Evolutionary conservation across 2,888 invertebrate genomes (phyloP).

Genomic region (Tenthredo livida): DNA sequence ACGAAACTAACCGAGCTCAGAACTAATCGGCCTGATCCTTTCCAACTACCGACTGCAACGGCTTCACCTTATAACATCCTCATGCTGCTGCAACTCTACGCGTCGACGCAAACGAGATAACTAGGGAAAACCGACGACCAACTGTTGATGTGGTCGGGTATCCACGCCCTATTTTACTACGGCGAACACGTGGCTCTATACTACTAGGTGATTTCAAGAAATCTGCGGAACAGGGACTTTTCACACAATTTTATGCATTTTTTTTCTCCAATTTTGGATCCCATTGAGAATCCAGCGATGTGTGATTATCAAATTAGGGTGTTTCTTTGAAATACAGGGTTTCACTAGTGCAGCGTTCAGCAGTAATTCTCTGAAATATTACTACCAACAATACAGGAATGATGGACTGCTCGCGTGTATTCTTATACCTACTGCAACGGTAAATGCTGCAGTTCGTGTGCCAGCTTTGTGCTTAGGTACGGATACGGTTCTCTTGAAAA

Average conservation of each 20-base stretch:
- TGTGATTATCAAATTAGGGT: background rate
- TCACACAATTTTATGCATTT: background rate
- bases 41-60: background rate
- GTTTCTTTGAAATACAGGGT: background rate
- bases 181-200: conserved; percentile 10
- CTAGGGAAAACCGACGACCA: conserved; percentile 18
- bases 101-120: conserved; percentile 33
- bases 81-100: background rate
- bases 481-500: background rate
- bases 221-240: background rate
- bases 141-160: conserved; percentile 14
- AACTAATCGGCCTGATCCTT: background rate
- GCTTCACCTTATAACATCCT: background rate
- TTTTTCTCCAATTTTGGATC: background rate
- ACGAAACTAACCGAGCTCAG: background rate
- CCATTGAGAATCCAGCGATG: background rate
- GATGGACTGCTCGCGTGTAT: background rate
- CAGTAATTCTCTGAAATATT: background rate
- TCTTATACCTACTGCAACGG: background rate
- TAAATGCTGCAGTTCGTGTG: background rate
- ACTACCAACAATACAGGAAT: background rate
- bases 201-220: background rate
- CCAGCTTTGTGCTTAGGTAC: background rate
- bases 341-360: background rate
- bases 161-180: background rate